Base-by-base conservation (phyloP, 2,888 invertebrate genomes). In the Amaurobius ferox region DNA sequence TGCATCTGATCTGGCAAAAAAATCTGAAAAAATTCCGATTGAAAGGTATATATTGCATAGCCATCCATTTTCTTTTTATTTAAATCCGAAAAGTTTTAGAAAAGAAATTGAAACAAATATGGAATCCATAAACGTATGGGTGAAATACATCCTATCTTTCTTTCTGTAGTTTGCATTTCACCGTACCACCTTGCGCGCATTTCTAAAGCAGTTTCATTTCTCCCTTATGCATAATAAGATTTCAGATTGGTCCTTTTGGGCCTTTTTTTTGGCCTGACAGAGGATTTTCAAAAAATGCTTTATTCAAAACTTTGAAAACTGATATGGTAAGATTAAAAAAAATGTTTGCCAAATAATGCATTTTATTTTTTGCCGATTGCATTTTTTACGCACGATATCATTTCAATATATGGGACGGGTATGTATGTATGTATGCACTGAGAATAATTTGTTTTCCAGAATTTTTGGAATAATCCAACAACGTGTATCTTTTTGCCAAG, bases 251-350 rank as follows among this genome's bases (percentile, higher is more conserved):
- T 61, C 81, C 68, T 74, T 74, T 62, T 68, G 74, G 81, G 29
- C 68, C 62, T 74, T 74, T 81, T n/a, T n/a, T 81, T 40, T 44
- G 44, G 81, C 62, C 67, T 70, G 68, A 62, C 61, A 62, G 76
- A 68, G 76, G 81, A 81, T 81, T 81, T 81, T 62, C 40, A 40
- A 62, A 81, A n/a, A 81, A 81, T 74, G 61, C 68, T 81, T 81
- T 81, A 74, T 81, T 81, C 81, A 81, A 81, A 81, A 81, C 66
- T 68, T 68, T 35, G 68, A 70, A 70, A 81, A 81, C 74, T 81
- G 81, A 81, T 81, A 81, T 74, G 81, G 74, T 74, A 74, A 81
- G 74, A 61, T 64, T 67, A 30, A 79, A 72, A 79, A 66, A 32
- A 23, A 29, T 79, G 71, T 79, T 66, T 71, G 61, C 30, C n/a